Evolutionary conservation across 2,797 vertebrate genomes (phyloP), one percentile per base, ranked within the genome.

Genomic region (Catostomus latipinnis): DNA sequence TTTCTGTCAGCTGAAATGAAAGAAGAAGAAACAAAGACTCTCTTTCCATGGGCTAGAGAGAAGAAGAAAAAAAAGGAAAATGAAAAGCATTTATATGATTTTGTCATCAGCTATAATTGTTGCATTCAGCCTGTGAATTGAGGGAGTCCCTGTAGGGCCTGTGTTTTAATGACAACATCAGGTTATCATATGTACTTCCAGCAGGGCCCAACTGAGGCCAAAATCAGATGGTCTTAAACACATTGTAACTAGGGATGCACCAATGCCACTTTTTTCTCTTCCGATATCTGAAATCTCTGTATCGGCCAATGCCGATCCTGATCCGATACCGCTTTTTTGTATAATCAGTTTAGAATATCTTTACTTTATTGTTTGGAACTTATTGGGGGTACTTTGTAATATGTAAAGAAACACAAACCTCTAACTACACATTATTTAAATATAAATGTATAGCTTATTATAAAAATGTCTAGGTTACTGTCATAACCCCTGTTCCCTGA

Each of bases 1-100:
- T 71, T 79, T 85, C 85, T 82, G 70, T 81, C 79, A 88, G 87
- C 83, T 74, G 78, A 88, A 87, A 82, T 48, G 71, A 85, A 88
- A 65, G 58, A 82, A 74, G 84, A 63, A 83, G 45, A 75, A 87
- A 76, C 69, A 81, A 80, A 82, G 63, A 61, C 81, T 61, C 81
- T 89, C 67, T 85, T 92, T 91, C 87, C 86, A 84, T 82, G 48
- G 0, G 22, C 54, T 60, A 81, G 74, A 46, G 70, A n/a, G 3
- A 54, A 34, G 16, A 18, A 18, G 16, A 18, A 1, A 43, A 49
- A 45, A 22, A 54, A 50, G 45, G 61, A 43, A 62, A 60, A 78
- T 34, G 34, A 72, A 63, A 46, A 60, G 58, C 56, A 10, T 53
- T 56, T 77, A 50, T 68, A 61, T 68, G 70, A 78, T 54, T 81